These are phyloP conservation scores for Colius striatus DNA, from an alignment of 2,113 vertebrate genomes.

Conservation along the genomic window DNA sequence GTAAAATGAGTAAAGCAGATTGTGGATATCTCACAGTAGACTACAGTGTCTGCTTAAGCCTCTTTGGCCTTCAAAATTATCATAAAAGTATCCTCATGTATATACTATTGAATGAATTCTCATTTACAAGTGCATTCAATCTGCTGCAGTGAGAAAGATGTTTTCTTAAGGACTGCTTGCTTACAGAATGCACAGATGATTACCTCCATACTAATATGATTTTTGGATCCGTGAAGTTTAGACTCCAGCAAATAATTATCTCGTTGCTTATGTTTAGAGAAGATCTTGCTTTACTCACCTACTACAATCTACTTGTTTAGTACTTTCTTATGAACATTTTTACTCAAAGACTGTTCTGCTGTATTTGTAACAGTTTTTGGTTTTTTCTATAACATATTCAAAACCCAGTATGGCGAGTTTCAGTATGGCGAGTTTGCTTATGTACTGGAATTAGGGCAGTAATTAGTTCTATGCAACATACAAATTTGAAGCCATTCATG, in stretches of 20 bases:
- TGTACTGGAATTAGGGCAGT: background rate
- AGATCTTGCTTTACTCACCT: background rate
- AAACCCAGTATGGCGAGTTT: background rate
- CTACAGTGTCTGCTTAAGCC: background rate
- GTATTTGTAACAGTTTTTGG: background rate
- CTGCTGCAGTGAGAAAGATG: background rate
- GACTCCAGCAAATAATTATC: background rate
- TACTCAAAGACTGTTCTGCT: background rate
- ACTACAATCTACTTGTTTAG: background rate
- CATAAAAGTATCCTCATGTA: background rate
- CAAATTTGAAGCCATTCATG: background rate
- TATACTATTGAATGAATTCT: background rate
- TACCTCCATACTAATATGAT: background rate
- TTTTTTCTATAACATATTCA: background rate
- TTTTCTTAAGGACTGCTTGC: background rate
- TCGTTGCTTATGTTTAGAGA: background rate
- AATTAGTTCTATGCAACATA: background rate
- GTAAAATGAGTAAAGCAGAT: background rate
- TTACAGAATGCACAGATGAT: background rate
- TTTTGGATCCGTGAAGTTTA: background rate
- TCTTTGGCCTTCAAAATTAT: background rate
- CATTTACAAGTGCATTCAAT: background rate
- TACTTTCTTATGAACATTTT: background rate
- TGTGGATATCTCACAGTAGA: background rate
- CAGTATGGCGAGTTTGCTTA: background rate